Base-by-base conservation (phyloP, 2,888 invertebrate genomes). In the Beris chalybata region DNA sequence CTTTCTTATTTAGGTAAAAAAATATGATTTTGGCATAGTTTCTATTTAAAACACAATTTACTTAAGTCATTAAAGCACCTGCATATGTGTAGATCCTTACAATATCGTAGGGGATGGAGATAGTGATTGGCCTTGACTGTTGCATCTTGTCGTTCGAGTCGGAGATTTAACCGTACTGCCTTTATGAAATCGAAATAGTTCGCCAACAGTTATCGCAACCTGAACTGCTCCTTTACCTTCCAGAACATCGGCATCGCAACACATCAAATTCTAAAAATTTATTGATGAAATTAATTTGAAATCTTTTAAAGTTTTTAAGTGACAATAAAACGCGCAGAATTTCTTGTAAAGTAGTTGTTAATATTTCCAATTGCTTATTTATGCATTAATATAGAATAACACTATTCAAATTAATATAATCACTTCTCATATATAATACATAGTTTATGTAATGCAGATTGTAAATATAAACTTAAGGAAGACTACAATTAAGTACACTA, bases 211-310 rank as follows among this genome's bases (percentile, higher is more conserved):
- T 70, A 93, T 89, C 57, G 95, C 94, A 30, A 95, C 89, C 77
- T 93, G 90, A 2, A 93, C 91, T 12, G 92, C 86, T 1, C 92
- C 92, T 77, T 93, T 90, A 66, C 94, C 94, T 81, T 95, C 95
- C 53, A 96, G 83, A n/a, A 96, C 92, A 80, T 95, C 95, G 44
- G 93, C 90, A 45, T 95, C 89, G 78, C 93, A 92, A 82, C 95
- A 95, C 77, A 95, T 87, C 73, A 95, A 85, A 79, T 93, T 94
- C 95, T 92, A 13, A 63, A 68, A 66, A 64, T 47, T 12, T 5
- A 45, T 15, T 12, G 3, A 3, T 6, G n/a, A 48, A 48, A n/a
- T 48, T 48, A 48, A 13, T 13, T n/a, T 48, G 11, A 5, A n/a
- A 48, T 48, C 22, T 22, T n/a, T 22, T 48, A 48, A 15, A 48